These are phyloP conservation scores for Tupaia chinensis DNA, from an alignment of 2,113 vertebrate species.

Conservation along the genomic window DNA sequence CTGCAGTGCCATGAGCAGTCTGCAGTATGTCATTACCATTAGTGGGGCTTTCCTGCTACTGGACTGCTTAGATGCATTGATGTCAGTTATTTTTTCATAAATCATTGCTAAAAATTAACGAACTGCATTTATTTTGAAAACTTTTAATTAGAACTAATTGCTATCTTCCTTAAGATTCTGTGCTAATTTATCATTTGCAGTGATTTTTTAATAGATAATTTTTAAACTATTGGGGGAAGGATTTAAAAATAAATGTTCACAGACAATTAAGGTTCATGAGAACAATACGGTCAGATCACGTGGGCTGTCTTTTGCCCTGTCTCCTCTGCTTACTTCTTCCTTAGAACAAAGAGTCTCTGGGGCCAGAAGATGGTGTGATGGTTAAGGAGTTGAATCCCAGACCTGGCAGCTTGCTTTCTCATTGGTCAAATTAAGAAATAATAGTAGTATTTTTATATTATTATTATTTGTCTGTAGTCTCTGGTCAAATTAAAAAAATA, in stretches of 20 bases:
- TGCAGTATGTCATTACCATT: constrained; percentile 23
- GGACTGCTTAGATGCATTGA: background rate
- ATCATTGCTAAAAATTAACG: background rate
- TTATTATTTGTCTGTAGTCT: too few species aligned
- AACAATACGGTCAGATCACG: background rate
- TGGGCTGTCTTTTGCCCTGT: background rate
- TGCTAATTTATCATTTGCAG: constrained; percentile 40
- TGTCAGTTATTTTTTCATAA: constrained; percentile 38
- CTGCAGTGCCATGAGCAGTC: background rate
- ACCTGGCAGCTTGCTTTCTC: too few species aligned
- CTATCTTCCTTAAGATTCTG: background rate
- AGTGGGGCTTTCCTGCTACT: background rate
- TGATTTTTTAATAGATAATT: constrained; percentile 45
- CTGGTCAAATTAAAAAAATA: too few species aligned
- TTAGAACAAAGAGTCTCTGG: background rate
- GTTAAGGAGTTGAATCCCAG: too few species aligned
- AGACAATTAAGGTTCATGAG: background rate
- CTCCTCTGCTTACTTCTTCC: background rate
- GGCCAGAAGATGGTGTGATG: too few species aligned
- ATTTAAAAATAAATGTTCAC: constrained; percentile 20
- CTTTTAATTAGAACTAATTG: constrained; percentile 46
- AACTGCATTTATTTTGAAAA: constrained; percentile 33
- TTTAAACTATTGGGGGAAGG: constrained; percentile 10
- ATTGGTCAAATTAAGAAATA: too few species aligned
- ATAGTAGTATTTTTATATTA: too few species aligned